phyloP scores from a whole-genome alignment of 2,888 invertebrate species.

The Torymus tubicola region DNA sequence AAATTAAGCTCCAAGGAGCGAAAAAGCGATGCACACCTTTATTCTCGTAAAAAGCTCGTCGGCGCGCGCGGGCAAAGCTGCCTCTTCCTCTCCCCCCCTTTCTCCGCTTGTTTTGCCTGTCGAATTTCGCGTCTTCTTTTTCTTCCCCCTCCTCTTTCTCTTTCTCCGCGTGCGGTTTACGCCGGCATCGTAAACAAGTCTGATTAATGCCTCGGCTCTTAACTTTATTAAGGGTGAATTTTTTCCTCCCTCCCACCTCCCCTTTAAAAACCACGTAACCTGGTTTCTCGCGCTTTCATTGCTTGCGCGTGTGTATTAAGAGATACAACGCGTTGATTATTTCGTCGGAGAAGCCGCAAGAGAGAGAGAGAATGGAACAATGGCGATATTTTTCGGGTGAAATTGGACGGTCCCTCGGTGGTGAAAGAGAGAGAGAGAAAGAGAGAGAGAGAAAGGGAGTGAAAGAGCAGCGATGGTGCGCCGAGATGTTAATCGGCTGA shows the following conservation, averaged over 20 bases:
- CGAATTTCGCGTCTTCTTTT: slow-evolving; percentile 24
- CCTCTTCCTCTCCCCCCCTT: background rate
- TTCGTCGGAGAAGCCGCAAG: background rate
- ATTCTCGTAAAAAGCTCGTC: slow-evolving; percentile 38
- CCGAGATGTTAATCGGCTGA: too few species aligned
- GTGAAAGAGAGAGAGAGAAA: background rate
- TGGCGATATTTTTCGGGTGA: too few species aligned
- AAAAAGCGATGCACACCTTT: slow-evolving; percentile 7
- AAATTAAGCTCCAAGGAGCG: too few species aligned
- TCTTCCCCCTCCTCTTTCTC: too few species aligned
- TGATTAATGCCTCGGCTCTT: slow-evolving; percentile 31
- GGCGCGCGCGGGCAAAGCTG: slow-evolving; percentile 17
- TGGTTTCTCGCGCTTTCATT: background rate
- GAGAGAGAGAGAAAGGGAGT: background rate
- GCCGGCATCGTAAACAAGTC: slow-evolving; percentile 36
- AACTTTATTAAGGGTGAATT: slow-evolving; percentile 28
- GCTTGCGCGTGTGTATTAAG: slow-evolving; percentile 6
- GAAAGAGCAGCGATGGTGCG: background rate
- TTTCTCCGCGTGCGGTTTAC: slow-evolving; percentile 7
- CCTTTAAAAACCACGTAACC: slow-evolving; percentile 17
- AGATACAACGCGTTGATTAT: slow-evolving; percentile 12
- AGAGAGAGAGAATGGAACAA: background rate
- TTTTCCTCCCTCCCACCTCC: background rate
- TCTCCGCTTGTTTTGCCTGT: slow-evolving; percentile 5
- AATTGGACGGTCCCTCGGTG: too few species aligned